These are phyloP conservation scores for Bombus affinis DNA, from an alignment of 1,140 invertebrate genomes.

Conservation along the genomic window DNA sequence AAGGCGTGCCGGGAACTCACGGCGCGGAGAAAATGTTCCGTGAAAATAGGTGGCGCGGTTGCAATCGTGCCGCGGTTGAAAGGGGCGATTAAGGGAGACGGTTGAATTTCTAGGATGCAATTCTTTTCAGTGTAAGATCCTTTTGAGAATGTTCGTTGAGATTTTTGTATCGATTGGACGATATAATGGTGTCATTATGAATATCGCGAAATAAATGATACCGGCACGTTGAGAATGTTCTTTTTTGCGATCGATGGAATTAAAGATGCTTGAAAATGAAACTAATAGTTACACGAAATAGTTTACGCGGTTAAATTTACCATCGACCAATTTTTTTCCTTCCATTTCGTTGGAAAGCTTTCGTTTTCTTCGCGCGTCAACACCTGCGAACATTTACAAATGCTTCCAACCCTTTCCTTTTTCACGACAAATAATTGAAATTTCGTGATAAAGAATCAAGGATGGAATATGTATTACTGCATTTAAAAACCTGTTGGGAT, in stretches of 20 bases:
- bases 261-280: not conserved
- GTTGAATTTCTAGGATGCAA: not conserved
- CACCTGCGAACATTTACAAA: too few relatives aligned
- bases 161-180: not conserved
- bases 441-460: not conserved
- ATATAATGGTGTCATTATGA: not conserved
- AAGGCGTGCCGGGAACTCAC: slow-evolving; percentile 29
- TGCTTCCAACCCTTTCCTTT: not conserved
- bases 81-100: not conserved
- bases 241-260: too few relatives aligned
- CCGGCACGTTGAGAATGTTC: too few relatives aligned
- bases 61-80: not conserved
- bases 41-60: slow-evolving; percentile 33
- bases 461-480: not conserved
- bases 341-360: too few relatives aligned
- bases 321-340: too few relatives aligned
- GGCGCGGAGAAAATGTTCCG: slow-evolving; percentile 28
- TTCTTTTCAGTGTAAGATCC: not conserved
- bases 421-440: not conserved
- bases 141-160: not conserved
- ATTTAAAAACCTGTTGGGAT: not conserved
- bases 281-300: not conserved
- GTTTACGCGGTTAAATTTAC: not conserved
- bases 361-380: too few relatives aligned
- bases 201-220: not conserved